These are phyloP conservation scores for Idaea straminata DNA, from an alignment of 2,888 invertebrate species.

Conservation along the genomic window DNA sequence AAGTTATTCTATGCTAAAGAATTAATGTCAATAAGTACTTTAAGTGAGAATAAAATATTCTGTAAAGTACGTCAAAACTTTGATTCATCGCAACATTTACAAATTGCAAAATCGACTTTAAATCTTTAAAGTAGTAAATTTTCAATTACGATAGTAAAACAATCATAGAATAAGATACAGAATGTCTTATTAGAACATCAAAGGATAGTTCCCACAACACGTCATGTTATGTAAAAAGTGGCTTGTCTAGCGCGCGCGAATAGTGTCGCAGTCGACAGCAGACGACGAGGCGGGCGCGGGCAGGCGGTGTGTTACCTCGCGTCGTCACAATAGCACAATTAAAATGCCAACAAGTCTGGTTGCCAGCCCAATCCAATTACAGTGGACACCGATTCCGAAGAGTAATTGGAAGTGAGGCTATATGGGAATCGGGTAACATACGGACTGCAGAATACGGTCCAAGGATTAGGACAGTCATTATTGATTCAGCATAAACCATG, in stretches of 20 bases:
- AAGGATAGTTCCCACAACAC: background rate
- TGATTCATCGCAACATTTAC: too few relatives aligned
- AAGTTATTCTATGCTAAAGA: too few relatives aligned
- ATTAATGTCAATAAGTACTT: too few relatives aligned
- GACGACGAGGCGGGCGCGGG: conserved; percentile 36
- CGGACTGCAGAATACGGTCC: conserved; percentile 49
- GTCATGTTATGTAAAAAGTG: conserved; percentile 52
- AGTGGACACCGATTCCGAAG: conserved; percentile 77
- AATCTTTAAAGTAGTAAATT: too few relatives aligned
- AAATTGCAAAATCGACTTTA: too few relatives aligned
- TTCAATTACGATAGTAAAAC: background rate
- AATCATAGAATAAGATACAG: background rate
- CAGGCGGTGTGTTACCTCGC: conserved; percentile 55
- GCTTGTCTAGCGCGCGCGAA: conserved; percentile 64
- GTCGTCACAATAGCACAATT: conserved; percentile 80
- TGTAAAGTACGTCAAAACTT: too few relatives aligned
- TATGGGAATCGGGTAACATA: conserved; percentile 64
- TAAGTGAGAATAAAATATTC: too few relatives aligned
- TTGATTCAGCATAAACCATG: conserved; percentile 6
- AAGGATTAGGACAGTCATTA: conserved; percentile 36
- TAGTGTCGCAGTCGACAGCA: conserved; percentile 39
- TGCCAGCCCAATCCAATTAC: conserved; percentile 79
- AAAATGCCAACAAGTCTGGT: conserved; percentile 80
- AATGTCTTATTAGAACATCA: background rate
- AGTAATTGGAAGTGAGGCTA: conserved; percentile 75